Evolutionary conservation across 2,797 vertebrate species (phyloP).

Genomic region (Natrix natrix): DNA sequence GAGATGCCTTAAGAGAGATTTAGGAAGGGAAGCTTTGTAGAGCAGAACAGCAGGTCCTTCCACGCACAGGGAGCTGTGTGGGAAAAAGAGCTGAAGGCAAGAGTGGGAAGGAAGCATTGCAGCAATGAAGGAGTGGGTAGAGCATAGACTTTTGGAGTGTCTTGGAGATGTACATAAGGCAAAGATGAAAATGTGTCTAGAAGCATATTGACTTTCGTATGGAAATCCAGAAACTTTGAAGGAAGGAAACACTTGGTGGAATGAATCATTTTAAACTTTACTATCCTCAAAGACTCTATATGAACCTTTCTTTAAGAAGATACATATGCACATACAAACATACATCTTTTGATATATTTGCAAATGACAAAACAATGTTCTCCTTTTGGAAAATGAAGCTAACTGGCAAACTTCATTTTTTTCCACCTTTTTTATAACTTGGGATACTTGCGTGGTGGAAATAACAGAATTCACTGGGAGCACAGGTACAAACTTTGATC

Average conservation of each 20-base stretch:
- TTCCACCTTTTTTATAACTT: neutral
- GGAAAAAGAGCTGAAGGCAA: conserved; percentile 33
- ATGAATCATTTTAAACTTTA: neutral
- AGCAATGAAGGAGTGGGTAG: neutral
- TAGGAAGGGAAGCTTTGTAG: conserved; percentile 15
- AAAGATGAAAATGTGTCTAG: neutral
- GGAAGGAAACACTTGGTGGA: neutral
- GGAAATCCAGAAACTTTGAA: neutral
- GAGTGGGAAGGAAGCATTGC: conserved; percentile 4
- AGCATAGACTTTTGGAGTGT: neutral
- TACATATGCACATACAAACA: neutral
- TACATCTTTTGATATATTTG: neutral
- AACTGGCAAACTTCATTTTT: neutral
- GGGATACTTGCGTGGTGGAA: neutral
- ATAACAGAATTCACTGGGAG: neutral
- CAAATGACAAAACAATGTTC: neutral
- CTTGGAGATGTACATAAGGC: accelerated
- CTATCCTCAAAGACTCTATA: neutral
- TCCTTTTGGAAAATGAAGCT: neutral
- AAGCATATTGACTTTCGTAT: neutral
- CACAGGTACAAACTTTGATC: neutral
- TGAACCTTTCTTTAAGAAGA: neutral
- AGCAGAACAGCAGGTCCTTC: conserved; percentile 35
- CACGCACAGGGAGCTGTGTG: conserved; percentile 37
- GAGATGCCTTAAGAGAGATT: conserved; percentile 34